Conservation (phyloP, 2,888 invertebrate genomes). For the Cephus rjabovi region DNA sequence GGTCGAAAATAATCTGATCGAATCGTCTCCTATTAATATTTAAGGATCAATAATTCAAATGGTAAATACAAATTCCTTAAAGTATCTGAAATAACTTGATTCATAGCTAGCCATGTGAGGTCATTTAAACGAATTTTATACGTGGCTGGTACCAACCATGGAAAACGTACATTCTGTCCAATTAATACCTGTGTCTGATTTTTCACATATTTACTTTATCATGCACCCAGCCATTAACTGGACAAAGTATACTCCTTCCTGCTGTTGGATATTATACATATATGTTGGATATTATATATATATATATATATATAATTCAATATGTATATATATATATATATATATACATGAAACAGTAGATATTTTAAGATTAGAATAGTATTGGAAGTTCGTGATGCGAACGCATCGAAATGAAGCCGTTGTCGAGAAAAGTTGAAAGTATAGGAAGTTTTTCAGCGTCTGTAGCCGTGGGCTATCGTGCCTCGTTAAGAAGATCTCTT, state of each 20-base stretch:
- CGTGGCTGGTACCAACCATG: background rate
- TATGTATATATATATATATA: too few relatives aligned
- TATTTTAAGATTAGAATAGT: background rate
- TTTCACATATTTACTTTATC: background rate
- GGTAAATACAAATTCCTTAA: background rate
- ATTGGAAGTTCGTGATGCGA: background rate
- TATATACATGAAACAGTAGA: background rate
- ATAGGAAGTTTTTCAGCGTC: constrained; percentile 3
- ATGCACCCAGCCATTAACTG: background rate
- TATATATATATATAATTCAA: too few relatives aligned
- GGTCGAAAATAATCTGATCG: background rate
- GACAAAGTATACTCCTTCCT: background rate
- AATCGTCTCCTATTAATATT: background rate
- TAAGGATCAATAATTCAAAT: background rate
- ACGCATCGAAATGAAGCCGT: constrained; percentile 3
- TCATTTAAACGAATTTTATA: background rate
- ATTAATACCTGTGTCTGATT: background rate
- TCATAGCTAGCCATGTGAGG: background rate
- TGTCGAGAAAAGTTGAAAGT: background rate
- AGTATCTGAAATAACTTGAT: background rate
- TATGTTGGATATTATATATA: too few relatives aligned
- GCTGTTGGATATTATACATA: too few relatives aligned
- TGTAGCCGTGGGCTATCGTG: constrained; percentile 16
- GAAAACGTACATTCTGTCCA: background rate
- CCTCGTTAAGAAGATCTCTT: constrained; percentile 20